Conservation (phyloP, 2,797 vertebrate genomes). For the Gobionotothen gibberifrons region DNA sequence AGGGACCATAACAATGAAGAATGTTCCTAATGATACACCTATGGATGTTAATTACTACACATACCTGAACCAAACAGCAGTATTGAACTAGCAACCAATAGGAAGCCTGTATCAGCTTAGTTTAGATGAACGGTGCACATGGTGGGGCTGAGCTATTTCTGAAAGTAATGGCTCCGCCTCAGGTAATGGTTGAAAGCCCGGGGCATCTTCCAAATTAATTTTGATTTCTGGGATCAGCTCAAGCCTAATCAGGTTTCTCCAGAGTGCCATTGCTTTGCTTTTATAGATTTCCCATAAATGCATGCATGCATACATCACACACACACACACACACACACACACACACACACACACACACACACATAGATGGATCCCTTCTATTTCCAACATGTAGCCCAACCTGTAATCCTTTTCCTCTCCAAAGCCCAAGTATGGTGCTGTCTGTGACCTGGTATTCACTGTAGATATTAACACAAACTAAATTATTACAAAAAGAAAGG, state of each 20-base stretch:
- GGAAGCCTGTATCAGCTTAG: slow-evolving; percentile 42
- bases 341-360: slow-evolving; percentile 31
- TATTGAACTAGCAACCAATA: slow-evolving; percentile 44
- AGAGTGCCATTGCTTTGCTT: slow-evolving; percentile 68
- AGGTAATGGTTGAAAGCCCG: slow-evolving; percentile 70
- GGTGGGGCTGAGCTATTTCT: slow-evolving; percentile 64
- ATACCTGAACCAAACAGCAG: slow-evolving; percentile 35
- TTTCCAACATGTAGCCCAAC: slow-evolving; percentile 7
- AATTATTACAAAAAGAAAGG: not conserved
- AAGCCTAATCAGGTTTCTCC: slow-evolving; percentile 78
- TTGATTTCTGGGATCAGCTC: slow-evolving; percentile 77
- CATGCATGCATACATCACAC: slow-evolving; percentile 29
- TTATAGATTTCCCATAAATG: slow-evolving; percentile 81
- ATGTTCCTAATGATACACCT: slow-evolving; percentile 34
- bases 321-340: slow-evolving; percentile 6
- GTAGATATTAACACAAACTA: not conserved
- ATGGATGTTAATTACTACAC: slow-evolving; percentile 50
- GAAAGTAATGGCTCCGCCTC: slow-evolving; percentile 73
- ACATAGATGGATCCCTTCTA: slow-evolving; percentile 14
- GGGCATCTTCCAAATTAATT: slow-evolving; percentile 77
- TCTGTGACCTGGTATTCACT: not conserved
- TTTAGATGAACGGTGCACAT: slow-evolving; percentile 59
- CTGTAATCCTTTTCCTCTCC: slow-evolving; percentile 4
- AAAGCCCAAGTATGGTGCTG: not conserved
- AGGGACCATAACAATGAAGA: slow-evolving; percentile 48